A percentile compares a stretch with the other conserved stretches of the same genome.
Evolutionary conservation across 1,140 invertebrate species (phyloP).

Genomic region (Caenorhabditis inopinata): DNA sequence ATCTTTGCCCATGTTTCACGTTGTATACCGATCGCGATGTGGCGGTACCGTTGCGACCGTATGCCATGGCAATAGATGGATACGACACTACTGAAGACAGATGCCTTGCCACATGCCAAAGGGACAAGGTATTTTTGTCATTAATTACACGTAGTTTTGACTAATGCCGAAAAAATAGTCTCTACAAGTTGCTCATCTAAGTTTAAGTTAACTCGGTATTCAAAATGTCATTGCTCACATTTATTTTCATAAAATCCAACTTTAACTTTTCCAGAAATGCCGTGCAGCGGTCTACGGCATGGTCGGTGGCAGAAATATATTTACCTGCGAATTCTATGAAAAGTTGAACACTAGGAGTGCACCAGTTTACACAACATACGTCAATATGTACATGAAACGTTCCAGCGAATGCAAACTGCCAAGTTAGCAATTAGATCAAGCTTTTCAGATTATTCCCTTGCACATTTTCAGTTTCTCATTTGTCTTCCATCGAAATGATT

Average conservation of each 20-base stretch:
- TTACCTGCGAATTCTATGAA: constrained; percentile 62
- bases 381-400: constrained; percentile 42
- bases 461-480: constrained; percentile 26
- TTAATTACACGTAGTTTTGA: not conserved
- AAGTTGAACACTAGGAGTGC: not conserved
- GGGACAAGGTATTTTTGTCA: constrained; percentile 52
- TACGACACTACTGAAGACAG: constrained; percentile 59
- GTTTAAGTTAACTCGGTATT: too few species aligned
- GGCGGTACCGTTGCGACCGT: constrained; percentile 49
- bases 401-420: constrained; percentile 29
- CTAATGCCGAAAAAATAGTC: not conserved
- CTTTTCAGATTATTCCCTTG: not conserved
- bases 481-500: constrained; percentile 36
- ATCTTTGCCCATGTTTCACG: constrained; percentile 60
- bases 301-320: constrained; percentile 59
- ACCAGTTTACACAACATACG: constrained; percentile 20
- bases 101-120: constrained; percentile 56
- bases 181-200: too few species aligned
- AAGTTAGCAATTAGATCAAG: not conserved
- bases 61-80: constrained; percentile 57
- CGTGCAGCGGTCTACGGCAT: constrained; percentile 60
- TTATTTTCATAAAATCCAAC: not conserved
- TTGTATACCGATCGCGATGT: constrained; percentile 60
- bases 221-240: not conserved
- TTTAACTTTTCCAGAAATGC: constrained; percentile 55